Evolutionary conservation across 2,888 invertebrate species (phyloP).

Genomic region (Oeneis ivallda): DNA sequence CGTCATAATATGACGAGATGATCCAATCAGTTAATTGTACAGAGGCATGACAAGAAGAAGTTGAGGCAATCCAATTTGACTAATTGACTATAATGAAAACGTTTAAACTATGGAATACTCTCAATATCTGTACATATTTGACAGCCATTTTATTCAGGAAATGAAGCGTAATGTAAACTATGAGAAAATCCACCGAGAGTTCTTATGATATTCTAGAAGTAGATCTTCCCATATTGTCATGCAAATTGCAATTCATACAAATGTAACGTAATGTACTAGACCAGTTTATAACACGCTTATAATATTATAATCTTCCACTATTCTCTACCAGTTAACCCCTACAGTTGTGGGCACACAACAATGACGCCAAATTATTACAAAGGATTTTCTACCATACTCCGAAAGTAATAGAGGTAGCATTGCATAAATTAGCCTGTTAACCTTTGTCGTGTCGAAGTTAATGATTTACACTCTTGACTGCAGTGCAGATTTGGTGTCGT

Average conservation of each 20-base stretch:
- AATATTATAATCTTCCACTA: conserved; percentile 12
- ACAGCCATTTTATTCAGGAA: no score
- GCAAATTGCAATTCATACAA: neutral
- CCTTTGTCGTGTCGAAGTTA: conserved; percentile 21
- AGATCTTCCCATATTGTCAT: neutral
- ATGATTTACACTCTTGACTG: conserved; percentile 20
- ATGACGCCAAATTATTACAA: neutral
- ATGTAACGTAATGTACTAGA: neutral
- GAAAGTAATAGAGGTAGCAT: neutral
- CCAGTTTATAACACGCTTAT: conserved; percentile 5
- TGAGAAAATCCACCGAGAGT: neutral
- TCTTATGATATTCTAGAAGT: neutral
- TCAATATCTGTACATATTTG: no score
- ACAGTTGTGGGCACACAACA: conserved; percentile 14
- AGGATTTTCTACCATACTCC: conserved; percentile 1
- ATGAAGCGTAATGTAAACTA: no score
- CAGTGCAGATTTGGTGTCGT: conserved; percentile 15
- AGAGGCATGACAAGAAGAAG: no score
- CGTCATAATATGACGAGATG: no score
- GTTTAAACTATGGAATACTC: no score
- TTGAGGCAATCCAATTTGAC: no score
- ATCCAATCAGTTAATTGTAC: no score
- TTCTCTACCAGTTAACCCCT: conserved; percentile 13
- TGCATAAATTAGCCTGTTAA: neutral
- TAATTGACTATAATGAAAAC: no score